Evolutionary conservation across 2,797 vertebrate genomes (phyloP).

Genomic region (Saxicola maurus): DNA sequence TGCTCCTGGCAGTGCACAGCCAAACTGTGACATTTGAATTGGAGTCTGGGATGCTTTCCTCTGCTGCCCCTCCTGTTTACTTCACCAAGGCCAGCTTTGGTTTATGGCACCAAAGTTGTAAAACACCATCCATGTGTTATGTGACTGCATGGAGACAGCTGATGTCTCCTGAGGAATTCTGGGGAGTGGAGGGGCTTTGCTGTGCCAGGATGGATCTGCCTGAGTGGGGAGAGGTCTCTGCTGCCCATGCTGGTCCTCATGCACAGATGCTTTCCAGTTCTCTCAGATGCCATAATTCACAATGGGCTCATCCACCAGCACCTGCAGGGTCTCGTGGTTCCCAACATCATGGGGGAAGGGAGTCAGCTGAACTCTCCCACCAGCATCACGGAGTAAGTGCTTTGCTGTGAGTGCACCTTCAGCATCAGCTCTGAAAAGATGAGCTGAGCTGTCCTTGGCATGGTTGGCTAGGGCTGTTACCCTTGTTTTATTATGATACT

Average conservation of each 20-base stretch:
- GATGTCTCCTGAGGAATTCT: rapidly evolving
- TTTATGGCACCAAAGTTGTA: background rate
- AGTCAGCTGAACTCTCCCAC: background rate
- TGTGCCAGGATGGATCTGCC: background rate
- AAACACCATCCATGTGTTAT: background rate
- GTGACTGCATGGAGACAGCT: rapidly evolving
- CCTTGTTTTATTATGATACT: rapidly evolving
- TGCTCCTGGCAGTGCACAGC: background rate
- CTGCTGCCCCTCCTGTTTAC: background rate
- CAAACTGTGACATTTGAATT: rapidly evolving
- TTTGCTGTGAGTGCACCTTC: rapidly evolving
- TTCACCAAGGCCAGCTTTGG: background rate
- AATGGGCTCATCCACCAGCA: background rate
- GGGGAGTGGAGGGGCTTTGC: background rate
- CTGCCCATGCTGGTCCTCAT: background rate
- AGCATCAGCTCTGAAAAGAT: rapidly evolving
- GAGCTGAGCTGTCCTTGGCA: background rate
- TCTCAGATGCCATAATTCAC: background rate
- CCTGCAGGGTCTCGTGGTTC: background rate
- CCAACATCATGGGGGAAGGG: constrained; percentile 10
- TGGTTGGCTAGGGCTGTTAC: rapidly evolving
- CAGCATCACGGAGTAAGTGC: constrained; percentile 27
- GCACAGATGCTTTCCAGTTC: background rate
- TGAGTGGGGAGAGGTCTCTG: rapidly evolving
- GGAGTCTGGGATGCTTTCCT: background rate